phyloP scores from a whole-genome alignment of 2,888 invertebrate species.

The Cheiracanthium punctorium region DNA sequence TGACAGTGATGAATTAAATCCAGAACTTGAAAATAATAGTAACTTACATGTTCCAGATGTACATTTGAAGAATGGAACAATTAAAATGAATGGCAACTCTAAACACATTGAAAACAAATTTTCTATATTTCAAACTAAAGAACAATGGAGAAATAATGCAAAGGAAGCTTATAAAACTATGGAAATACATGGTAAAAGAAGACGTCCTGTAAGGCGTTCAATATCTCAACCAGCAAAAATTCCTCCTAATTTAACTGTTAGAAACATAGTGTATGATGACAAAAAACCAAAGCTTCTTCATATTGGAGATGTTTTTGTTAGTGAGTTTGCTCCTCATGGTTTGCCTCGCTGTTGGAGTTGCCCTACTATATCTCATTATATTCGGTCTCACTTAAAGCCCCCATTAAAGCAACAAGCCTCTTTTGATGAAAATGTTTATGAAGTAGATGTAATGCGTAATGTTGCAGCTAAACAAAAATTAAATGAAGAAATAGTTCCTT shows the following conservation, averaged over 20 bases:
- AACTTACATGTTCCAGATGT: not conserved
- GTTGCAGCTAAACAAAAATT: slow-evolving; percentile 78
- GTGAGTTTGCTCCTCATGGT: slow-evolving; percentile 36
- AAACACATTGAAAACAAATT: not conserved
- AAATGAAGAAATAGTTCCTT: slow-evolving; percentile 15
- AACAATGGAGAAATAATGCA: not conserved
- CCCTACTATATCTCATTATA: slow-evolving; percentile 67
- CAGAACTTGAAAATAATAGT: slow-evolving; percentile 85
- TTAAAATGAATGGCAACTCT: not conserved
- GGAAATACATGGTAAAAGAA: slow-evolving; percentile 16
- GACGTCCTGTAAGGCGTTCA: slow-evolving; percentile 56
- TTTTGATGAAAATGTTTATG: slow-evolving; percentile 87
- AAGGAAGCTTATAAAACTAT: not conserved
- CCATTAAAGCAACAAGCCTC: slow-evolving; percentile 90
- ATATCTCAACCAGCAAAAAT: slow-evolving; percentile 59
- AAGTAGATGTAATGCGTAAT: slow-evolving; percentile 89
- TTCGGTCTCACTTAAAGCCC: slow-evolving; percentile 82
- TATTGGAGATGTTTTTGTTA: slow-evolving; percentile 26
- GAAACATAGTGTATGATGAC: slow-evolving; percentile 8
- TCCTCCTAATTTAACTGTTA: slow-evolving; percentile 36
- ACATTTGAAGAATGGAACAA: not conserved
- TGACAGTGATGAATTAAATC: slow-evolving; percentile 94
- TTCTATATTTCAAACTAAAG: not conserved
- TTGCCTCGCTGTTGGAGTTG: slow-evolving; percentile 71
- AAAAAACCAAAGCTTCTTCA: not conserved